Base-by-base conservation (phyloP, 1,140 invertebrate genomes). In the Goniozus legneri region DNA sequence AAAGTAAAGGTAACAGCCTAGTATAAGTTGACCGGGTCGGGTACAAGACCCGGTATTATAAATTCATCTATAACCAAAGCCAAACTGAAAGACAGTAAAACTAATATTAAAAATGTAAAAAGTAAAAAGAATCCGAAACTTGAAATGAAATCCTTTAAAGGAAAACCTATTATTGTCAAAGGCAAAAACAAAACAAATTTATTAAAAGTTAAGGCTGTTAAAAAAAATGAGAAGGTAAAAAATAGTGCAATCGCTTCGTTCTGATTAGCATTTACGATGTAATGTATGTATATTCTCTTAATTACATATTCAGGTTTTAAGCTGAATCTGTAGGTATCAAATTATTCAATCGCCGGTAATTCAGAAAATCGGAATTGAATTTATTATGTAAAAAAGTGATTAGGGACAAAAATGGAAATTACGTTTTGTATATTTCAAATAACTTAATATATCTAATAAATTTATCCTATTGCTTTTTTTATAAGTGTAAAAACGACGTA, bases 1-100 rank as follows among this genome's bases (percentile, higher is more conserved):
- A 82, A 86, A 44, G 87, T 86, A 67, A 84, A 85, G 69, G 76
- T 79, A 44, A 84, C 84, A 64, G 64, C 63, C 59, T 76, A 73
- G 66, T 73, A 72, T 53, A 71, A 72, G 60, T 48, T 62, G 58
- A 63, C 71, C 65, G 71, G 69, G 48, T 62, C 69, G 38, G 56
- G 46, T 16, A 31, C 51, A 37, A 58, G 65, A 56, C 52, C 69
- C 64, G 68, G 69, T 61, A 56, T 66, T 33, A 46, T 58, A 15
- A 53, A 52, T 42, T 42, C 54, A 54, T 16, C 49, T 32, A 38
- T 47, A 40, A 41, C 51, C 40, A 69, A 70, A 65, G 47, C 60
- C 10, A 68, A 63, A 44, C 40, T 56, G 7, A 71, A 70, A 32
- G 57, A 44, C 22, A 54, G 32, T 31, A 67, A 67, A 40, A 30